Percentiles rank a stretch among this genome's conserved stretches.
Conservation (phyloP, 1,140 invertebrate genomes). For the Heterodera carotae region DNA sequence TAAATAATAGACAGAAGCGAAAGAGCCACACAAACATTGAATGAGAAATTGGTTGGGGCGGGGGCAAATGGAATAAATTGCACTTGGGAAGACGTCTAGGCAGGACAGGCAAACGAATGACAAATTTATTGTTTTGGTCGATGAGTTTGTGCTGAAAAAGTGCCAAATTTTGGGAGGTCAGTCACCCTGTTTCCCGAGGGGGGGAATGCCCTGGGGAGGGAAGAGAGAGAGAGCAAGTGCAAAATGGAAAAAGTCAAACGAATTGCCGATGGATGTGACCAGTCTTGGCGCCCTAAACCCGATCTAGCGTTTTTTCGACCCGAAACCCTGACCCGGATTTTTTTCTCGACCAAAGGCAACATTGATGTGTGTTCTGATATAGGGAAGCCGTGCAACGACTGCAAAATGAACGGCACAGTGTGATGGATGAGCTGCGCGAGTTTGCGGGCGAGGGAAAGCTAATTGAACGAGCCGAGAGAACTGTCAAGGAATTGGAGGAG, state of each 20-base stretch:
- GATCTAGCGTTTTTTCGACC: no score
- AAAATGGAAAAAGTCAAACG: conserved; percentile 13
- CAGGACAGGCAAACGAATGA: not conserved
- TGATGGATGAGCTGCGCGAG: conserved; percentile 9
- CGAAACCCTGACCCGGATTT: no score
- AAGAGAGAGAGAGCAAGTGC: not conserved
- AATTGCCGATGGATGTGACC: no score
- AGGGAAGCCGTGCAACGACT: conserved; percentile 27
- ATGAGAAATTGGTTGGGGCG: not conserved
- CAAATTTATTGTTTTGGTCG: conserved; percentile 11
- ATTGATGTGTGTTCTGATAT: no score
- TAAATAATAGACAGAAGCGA: conserved; percentile 3
- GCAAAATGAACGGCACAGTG: conserved; percentile 7
- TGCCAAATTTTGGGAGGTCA: not conserved
- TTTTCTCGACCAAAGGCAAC: no score
- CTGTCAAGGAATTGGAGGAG: conserved; percentile 38
- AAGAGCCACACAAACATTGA: conserved; percentile 8
- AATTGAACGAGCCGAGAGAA: conserved; percentile 28
- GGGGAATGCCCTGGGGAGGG: conserved; percentile 2
- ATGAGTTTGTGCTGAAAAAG: not conserved
- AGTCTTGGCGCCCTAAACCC: no score
- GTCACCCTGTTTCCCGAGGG: not conserved
- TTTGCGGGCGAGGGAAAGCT: conserved; percentile 14
- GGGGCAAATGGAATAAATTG: conserved; percentile 5
- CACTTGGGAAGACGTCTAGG: not conserved